Evolutionary conservation across 2,113 vertebrate genomes (phyloP).

Genomic region (Struthio camelus): DNA sequence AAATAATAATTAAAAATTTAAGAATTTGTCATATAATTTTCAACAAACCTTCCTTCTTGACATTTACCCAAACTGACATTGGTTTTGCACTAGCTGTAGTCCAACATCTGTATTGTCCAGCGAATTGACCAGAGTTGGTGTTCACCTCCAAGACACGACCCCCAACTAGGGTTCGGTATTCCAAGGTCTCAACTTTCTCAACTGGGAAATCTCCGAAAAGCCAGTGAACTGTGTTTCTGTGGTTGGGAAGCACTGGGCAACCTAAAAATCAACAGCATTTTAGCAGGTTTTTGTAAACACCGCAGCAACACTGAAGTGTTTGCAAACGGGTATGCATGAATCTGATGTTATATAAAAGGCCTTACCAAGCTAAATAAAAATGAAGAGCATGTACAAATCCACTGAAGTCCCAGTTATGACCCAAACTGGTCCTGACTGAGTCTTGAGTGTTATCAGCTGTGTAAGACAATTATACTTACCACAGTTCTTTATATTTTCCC

Average conservation of each 20-base stretch:
- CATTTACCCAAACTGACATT: conserved; percentile 79
- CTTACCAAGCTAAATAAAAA: not conserved
- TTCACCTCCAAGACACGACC: conserved; percentile 84
- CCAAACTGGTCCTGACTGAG: not conserved
- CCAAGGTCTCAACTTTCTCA: conserved; percentile 57
- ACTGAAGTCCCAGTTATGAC: not conserved
- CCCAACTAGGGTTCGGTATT: conserved; percentile 71
- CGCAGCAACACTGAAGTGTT: not conserved
- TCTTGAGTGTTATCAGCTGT: not conserved
- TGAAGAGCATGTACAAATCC: not conserved
- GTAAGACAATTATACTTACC: not conserved
- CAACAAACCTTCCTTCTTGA: conserved; percentile 79
- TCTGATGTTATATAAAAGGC: not conserved
- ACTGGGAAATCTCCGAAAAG: conserved; percentile 74
- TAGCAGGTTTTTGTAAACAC: not conserved
- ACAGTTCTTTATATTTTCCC: not conserved
- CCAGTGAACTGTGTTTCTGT: conserved; percentile 77
- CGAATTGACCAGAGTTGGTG: conserved; percentile 70
- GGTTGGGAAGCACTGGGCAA: conserved; percentile 73
- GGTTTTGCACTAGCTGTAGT: conserved; percentile 67
- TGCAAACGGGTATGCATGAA: fast-evolving
- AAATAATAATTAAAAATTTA: not conserved
- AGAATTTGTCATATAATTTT: conserved; percentile 59
- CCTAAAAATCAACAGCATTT: conserved; percentile 51
- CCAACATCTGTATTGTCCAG: conserved; percentile 76